Base-by-base conservation (phyloP, 2,113 vertebrate species). In the Pipra filicauda region DNA sequence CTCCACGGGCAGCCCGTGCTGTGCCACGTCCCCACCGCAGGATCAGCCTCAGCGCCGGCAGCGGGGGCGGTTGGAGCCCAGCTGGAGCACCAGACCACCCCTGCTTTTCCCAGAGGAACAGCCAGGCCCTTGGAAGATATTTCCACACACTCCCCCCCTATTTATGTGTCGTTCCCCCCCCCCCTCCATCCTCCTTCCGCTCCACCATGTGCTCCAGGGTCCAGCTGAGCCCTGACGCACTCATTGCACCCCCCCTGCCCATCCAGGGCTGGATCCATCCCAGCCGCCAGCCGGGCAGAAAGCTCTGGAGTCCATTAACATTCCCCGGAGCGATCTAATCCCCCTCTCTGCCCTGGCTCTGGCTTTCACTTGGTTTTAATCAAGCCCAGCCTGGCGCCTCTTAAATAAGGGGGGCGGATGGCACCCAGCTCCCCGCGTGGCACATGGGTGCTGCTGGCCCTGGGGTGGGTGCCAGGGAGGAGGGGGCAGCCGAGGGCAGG, bases 311-410 rank as follows among this genome's bases (percentile, higher is more conserved):
- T 83, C 91, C 93, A 91, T 95, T 96, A 95, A 92, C 89, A 85
- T 92, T 94, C 91, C 91, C 89, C 26, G 5, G 84, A 95, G 96
- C 93, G 8, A 83, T 88, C 77, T 92, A 75, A 95, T 86, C 93
- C 96, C 95, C 71, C 67, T 85, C 93, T 83, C 79, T 95, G 89
- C 93, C 86, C 95, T 65, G 84, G 91, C 95, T 95, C 86, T 94
- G 96, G 79, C 80, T 95, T 92, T 88, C 61, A 46, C 82, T 90
- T 0, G 54, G 84, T 79, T 95, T 91, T 94, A 96, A 96, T 93
- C 89, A 90, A 95, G 79, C 83, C 86, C 89, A 96, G 96, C 86
- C 96, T 91, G 93, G 95, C 86, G 93, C 95, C 96, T 92, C n/a
- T 46, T 6, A 48, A 83, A 76, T 59, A 37, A 51, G n/a, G 15